Base-by-base conservation (phyloP, 2,113 vertebrate species). In the Orthonyx spaldingii region DNA sequence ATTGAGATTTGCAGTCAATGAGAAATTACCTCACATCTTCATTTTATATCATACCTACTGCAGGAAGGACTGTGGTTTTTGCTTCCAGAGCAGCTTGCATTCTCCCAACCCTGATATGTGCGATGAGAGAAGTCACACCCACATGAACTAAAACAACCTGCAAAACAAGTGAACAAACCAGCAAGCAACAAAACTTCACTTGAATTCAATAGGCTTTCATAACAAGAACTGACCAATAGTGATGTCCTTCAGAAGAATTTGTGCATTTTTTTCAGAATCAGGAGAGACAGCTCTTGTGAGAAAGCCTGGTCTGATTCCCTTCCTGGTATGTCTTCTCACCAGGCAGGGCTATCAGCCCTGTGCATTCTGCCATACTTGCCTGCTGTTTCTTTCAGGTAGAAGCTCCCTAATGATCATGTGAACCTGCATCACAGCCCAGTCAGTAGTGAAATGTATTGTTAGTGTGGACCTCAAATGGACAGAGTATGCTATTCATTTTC, bases 1-100 rank as follows among this genome's bases (percentile, higher is more conserved):
- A 69, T 28, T 75, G 27, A 35, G 13, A 64, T 59, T 68, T 56
- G 11, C 57, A 64, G 18, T 18, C 35, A 79, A 5, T 44, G 79
- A 42, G 22, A 9, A 64, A 17, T 64, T 65, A 41, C 10, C 4
- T 69, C n/a, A 41, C 13, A 57, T 24, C 23, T 57, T 69, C 4
- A 14, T 88, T 88, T 68, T 56, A 10, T 60, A 16, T n/a, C 93
- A 77, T 97, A 98, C 98, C 98, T 87, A 98, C 97, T 96, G 98
- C 97, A 41, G 98, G 98, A n/a, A 98, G 88, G 39, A 99, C 98
- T 2, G 96, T 98, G 65, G 98, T 98, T 95, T 98, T 98, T 39
- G 98, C 97, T 97, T 99, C 98, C 89, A 99, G 95, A 20, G 98
- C 98, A 35, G 96, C 98, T 93, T 99, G 98, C 98, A 98, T 98